Percentiles rank a stretch among this genome's conserved stretches.
phyloP scores from a whole-genome alignment of 2,797 vertebrate genomes.

The Hoplostethus mediterraneus region DNA sequence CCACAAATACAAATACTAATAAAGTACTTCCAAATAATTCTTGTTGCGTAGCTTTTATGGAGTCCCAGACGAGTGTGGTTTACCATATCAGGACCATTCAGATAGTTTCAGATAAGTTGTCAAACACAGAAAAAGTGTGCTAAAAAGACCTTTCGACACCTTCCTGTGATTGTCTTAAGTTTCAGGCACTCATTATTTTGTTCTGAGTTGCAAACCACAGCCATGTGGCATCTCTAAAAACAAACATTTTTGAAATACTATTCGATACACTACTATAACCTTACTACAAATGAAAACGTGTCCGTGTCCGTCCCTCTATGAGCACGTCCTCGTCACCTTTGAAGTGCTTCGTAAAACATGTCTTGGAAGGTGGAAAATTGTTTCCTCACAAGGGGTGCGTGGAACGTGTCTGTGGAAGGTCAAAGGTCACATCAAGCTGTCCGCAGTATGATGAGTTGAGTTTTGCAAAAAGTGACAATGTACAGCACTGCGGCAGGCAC shows the following conservation, averaged over 20 bases:
- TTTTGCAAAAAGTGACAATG: not conserved
- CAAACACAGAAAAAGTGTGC: not conserved
- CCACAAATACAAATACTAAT: not conserved
- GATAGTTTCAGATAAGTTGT: not conserved
- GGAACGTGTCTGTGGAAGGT: conserved; percentile 6
- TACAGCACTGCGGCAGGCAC: not conserved
- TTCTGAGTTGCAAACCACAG: not conserved
- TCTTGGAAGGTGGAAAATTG: not conserved
- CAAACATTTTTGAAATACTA: not conserved
- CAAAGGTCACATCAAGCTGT: not conserved
- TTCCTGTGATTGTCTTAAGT: not conserved
- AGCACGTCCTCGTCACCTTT: not conserved
- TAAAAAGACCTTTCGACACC: not conserved
- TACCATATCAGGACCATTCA: not conserved
- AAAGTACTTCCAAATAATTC: not conserved
- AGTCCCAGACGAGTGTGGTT: not conserved
- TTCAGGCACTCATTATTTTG: not conserved
- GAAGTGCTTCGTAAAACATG: conserved; percentile 10
- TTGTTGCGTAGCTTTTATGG: not conserved
- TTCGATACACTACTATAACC: not conserved
- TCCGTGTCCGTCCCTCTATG: conserved; percentile 2
- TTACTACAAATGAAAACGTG: not conserved
- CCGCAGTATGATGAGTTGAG: not conserved
- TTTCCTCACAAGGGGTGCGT: not conserved
- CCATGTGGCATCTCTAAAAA: not conserved